A percentile compares a stretch with the other conserved stretches of the same genome.
Conservation (phyloP, 2,888 invertebrate genomes). For the Lypha dubia region DNA sequence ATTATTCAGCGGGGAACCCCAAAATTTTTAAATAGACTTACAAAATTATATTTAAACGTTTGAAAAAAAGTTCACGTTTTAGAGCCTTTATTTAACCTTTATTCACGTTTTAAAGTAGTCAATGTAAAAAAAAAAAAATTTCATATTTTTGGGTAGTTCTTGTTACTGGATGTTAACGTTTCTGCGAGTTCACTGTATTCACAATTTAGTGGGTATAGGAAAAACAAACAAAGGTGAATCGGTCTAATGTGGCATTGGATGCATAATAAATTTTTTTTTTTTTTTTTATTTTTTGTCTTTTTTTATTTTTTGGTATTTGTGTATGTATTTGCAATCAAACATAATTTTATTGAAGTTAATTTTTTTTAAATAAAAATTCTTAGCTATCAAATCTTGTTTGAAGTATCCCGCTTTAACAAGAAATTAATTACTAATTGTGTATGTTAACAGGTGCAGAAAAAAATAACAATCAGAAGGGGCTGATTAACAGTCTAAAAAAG, state of each 20-base stretch:
- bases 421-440: conserved; percentile 9
- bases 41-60: too few species aligned
- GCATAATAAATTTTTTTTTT: background rate
- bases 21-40: too few species aligned
- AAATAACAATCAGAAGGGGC: background rate
- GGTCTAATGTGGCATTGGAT: background rate
- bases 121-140: too few species aligned
- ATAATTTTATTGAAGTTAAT: conserved; percentile 8
- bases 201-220: too few species aligned
- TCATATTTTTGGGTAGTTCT: too few species aligned
- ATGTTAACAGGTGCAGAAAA: conserved; percentile 7
- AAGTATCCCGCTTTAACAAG: background rate
- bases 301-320: background rate
- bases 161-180: too few species aligned
- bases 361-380: conserved; percentile 4
- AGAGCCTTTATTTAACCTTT: too few species aligned
- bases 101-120: too few species aligned
- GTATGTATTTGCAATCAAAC: background rate
- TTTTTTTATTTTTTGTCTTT: background rate
- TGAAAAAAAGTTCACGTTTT: too few species aligned
- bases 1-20: too few species aligned
- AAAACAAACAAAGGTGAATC: background rate
- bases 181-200: too few species aligned
- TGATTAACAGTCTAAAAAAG: background rate
- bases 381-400: background rate